Percentiles rank a stretch among this genome's conserved stretches.
Evolutionary conservation across 2,888 invertebrate species (phyloP).

Genomic region (Coleophora deauratella): DNA sequence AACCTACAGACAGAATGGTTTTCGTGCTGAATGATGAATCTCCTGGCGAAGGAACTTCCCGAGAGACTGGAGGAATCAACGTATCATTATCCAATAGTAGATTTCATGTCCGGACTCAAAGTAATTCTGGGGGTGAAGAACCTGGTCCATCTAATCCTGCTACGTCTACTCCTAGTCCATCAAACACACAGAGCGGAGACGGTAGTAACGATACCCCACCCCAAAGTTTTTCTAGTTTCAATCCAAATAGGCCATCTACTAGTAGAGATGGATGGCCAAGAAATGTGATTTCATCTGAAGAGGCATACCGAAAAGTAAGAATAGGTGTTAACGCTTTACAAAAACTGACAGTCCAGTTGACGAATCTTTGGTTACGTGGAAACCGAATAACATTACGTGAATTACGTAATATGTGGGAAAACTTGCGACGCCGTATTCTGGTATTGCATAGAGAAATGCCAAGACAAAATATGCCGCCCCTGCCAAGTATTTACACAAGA

Average conservation of each 20-base stretch:
- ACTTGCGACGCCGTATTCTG: conserved; percentile 75
- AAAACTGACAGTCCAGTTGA: conserved; percentile 48
- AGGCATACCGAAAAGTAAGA: conserved; percentile 55
- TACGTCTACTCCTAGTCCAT: conserved; percentile 5
- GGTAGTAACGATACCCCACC: conserved; percentile 12
- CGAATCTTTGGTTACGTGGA: conserved; percentile 57
- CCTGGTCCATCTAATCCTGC: conserved; percentile 14
- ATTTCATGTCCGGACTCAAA: conserved; percentile 51
- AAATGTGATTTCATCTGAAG: conserved; percentile 42
- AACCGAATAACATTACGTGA: conserved; percentile 66
- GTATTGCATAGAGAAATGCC: conserved; percentile 65
- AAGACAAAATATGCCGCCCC: conserved; percentile 39
- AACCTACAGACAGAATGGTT: conserved; percentile 40
- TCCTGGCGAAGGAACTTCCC: conserved; percentile 19
- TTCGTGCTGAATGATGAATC: conserved; percentile 39
- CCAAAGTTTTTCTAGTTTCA: conserved; percentile 20
- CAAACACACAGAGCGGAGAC: conserved; percentile 2
- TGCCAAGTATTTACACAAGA: conserved; percentile 53
- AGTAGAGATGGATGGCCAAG: conserved; percentile 47
- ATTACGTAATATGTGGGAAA: conserved; percentile 77
- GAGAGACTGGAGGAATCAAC: conserved; percentile 31
- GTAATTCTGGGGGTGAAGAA: conserved; percentile 21
- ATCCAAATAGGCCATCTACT: conserved; percentile 43
- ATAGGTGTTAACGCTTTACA: conserved; percentile 50
- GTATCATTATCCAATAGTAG: conserved; percentile 38